These are phyloP conservation scores for Pimephales promelas DNA, from an alignment of 2,113 vertebrate species.

Conservation along the genomic window DNA sequence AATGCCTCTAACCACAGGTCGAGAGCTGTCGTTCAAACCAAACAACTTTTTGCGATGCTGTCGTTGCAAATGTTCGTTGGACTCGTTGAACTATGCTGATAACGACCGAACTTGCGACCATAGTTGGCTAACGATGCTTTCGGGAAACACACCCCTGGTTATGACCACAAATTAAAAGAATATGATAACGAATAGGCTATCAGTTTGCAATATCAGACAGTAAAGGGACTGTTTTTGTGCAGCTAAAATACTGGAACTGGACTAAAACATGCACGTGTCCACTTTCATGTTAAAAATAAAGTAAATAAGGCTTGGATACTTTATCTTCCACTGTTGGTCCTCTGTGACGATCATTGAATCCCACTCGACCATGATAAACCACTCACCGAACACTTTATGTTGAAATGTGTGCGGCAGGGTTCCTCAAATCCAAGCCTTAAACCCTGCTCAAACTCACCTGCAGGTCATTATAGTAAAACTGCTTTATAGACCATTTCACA, in stretches of 20 bases:
- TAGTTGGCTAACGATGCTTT: too few species aligned
- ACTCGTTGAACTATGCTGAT: too few species aligned
- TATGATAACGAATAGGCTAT: not conserved
- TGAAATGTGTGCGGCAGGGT: not conserved
- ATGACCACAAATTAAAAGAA: not conserved
- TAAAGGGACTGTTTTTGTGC: not conserved
- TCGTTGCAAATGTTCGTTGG: too few species aligned
- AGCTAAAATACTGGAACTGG: not conserved
- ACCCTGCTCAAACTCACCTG: not conserved
- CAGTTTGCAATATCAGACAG: not conserved
- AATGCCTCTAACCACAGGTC: too few species aligned
- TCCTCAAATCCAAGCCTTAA: not conserved
- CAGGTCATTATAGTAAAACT: not conserved
- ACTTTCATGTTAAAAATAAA: constrained; percentile 1
- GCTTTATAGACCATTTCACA: too few species aligned
- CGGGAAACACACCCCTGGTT: too few species aligned
- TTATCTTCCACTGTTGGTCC: not conserved
- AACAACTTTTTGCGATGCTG: too few species aligned
- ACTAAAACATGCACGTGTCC: not conserved
- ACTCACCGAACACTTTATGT: not conserved
- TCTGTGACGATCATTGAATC: not conserved
- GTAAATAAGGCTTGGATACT: not conserved
- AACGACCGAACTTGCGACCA: too few species aligned
- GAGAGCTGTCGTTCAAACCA: too few species aligned
- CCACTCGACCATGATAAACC: not conserved